Base-by-base conservation (phyloP, 2,113 vertebrate species). In the Rhegmatorhina hoffmannsi region DNA sequence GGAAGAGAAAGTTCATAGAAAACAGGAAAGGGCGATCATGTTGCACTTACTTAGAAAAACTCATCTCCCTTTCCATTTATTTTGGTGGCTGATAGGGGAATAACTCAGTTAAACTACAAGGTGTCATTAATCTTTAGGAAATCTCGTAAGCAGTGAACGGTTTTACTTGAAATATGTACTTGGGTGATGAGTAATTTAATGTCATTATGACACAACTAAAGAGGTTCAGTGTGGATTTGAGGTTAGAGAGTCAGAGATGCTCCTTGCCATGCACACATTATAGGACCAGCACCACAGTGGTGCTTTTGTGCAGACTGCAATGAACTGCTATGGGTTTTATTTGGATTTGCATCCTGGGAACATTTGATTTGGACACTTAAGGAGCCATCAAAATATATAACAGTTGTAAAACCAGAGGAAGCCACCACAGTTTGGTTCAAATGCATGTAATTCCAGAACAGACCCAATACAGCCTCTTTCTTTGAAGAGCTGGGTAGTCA, bases 1-100 rank as follows among this genome's bases (percentile, higher is more conserved):
- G 89, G 90, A 92, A 81, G 84, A 96, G 84, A 91, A 92, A 80
- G 96, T 97, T 97, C 94, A 92, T 40, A 96, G 95, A 97, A 97
- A 97, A 97, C 94, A 96, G 94, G 94, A 96, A 96, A 84, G 63
- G 79, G 83, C 0, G 29, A 87, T 94, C 23, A 11, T 73, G 75
- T 91, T 90, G 13, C 87, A 19, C 84, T 92, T 95, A 92, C 93
- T 87, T 73, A 95, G 95, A 94, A 95, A 52, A 95, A 52, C 60
- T 84, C 52, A 6, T 6, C 74, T 89, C 52, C 64, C 64, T 70
- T 93, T 86, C 52, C 56, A 72, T 94, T 92, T 81, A 67, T 95
- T 96, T 83, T 94, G 47, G 78, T 43, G 62, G 81, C 5, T 82
- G 55, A 91, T 17, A 80, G 85, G 59, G 82, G 53, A 89, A 74